Conservation (phyloP, 53 echinoderm and acorn worm species). For the Echinarachnius parma region DNA sequence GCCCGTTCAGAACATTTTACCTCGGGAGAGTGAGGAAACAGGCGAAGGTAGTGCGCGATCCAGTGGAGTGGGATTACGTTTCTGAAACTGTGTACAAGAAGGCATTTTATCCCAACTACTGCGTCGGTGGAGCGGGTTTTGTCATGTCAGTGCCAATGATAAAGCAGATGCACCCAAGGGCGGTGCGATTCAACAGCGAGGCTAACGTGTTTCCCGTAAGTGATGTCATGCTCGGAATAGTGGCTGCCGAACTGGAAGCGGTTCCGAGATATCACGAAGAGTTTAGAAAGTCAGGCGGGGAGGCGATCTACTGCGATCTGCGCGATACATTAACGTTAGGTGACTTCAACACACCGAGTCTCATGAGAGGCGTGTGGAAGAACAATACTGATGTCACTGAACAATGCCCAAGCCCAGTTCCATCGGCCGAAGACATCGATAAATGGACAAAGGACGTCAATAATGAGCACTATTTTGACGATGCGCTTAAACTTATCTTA, state of each 20-base stretch:
- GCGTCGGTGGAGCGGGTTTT: conserved; percentile 87
- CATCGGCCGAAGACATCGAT: conserved; percentile 66
- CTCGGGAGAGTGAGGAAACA: conserved; percentile 72
- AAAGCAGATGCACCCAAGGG: conserved; percentile 43
- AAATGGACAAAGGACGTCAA: conserved; percentile 65
- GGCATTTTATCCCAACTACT: conserved; percentile 71
- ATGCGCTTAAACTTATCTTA: conserved; percentile 48
- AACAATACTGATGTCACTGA: conserved; percentile 58
- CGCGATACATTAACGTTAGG: conserved; percentile 65
- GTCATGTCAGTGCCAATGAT: conserved; percentile 66
- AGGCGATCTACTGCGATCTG: conserved; percentile 84
- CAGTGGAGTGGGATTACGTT: conserved; percentile 56
- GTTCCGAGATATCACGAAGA: conserved; percentile 66
- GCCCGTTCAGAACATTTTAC: conserved; percentile 34
- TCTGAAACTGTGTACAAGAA: conserved; percentile 40
- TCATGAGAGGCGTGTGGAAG: conserved; percentile 53
- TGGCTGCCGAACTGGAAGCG: conserved; percentile 41
- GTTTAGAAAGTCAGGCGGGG: conserved; percentile 68
- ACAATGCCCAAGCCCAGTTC: conserved; percentile 60
- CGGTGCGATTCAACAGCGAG: conserved; percentile 28
- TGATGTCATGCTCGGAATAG: conserved; percentile 75
- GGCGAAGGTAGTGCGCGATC: conserved; percentile 57
- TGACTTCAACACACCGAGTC: conserved; percentile 61
- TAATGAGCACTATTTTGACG: conserved; percentile 52
- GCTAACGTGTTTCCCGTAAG: conserved; percentile 57